phyloP scores from a whole-genome alignment of 2,797 vertebrate species.

The Serranus cabrilla region DNA sequence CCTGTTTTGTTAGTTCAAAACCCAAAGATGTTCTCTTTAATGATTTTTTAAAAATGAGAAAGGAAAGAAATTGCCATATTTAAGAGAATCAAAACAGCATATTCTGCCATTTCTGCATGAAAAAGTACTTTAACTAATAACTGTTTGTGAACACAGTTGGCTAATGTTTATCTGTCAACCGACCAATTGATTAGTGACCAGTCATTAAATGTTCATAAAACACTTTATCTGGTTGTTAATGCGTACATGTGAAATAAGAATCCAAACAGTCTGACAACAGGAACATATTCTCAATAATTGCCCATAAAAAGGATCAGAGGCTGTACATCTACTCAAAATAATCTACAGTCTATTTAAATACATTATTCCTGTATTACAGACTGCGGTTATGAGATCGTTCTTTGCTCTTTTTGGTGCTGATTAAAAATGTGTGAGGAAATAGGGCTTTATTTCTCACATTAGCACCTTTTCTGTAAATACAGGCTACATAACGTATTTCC shows the following conservation, averaged over 20 bases:
- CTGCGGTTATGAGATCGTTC: not conserved
- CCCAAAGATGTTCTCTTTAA: no score
- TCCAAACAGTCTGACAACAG: not conserved
- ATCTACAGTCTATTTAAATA: not conserved
- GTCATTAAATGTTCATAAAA: not conserved
- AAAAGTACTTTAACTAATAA: no score
- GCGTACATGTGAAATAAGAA: not conserved
- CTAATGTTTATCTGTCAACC: no score
- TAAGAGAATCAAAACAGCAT: no score
- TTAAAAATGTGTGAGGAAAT: not conserved
- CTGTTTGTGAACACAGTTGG: no score
- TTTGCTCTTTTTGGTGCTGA: not conserved
- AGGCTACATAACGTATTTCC: not conserved
- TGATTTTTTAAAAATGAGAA: no score
- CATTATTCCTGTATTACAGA: not conserved
- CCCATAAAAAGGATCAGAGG: not conserved
- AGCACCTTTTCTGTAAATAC: not conserved
- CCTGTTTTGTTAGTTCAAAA: no score
- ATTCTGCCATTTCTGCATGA: no score
- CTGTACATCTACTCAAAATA: not conserved
- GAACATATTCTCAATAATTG: not conserved
- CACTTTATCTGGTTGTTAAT: conserved; percentile 17
- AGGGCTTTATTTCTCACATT: not conserved
- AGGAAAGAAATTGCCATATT: no score
- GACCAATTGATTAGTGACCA: no score